phyloP scores from a whole-genome alignment of 2,113 vertebrate species.

The Otus sunia region DNA sequence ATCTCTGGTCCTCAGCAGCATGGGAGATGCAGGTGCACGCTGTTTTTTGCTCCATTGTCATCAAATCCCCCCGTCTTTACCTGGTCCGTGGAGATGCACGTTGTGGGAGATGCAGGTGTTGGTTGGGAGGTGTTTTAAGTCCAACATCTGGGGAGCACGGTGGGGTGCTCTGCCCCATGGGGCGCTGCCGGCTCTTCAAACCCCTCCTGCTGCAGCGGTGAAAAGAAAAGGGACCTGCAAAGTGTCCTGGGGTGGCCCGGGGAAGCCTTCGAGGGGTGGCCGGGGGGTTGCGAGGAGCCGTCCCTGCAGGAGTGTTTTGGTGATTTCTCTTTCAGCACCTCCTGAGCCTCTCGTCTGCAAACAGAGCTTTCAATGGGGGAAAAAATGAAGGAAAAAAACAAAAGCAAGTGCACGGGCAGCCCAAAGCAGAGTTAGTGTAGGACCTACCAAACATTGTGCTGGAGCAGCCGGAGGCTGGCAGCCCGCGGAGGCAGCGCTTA shows the following conservation, averaged over 20 bases:
- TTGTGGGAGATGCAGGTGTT: not conserved
- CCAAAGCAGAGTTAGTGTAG: not conserved
- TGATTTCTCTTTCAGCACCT: not conserved
- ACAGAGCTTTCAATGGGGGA: not conserved
- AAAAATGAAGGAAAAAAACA: not conserved
- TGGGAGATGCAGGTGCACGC: not conserved
- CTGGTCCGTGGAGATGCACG: not conserved
- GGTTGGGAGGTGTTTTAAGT: not conserved
- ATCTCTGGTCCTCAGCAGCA: not conserved
- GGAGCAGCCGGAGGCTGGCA: not conserved
- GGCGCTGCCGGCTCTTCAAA: not conserved
- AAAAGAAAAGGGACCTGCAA: not conserved
- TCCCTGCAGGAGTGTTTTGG: rapidly evolving
- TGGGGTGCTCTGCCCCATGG: not conserved
- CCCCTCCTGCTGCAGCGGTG: not conserved
- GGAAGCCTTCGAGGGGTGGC: too few relatives aligned
- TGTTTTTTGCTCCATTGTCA: not conserved
- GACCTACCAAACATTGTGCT: not conserved
- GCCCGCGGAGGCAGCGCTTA: rapidly evolving
- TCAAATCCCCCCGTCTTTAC: rapidly evolving
- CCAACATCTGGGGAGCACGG: not conserved
- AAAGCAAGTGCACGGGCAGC: not conserved
- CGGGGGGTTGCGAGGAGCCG: not conserved
- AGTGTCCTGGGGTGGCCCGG: not conserved
- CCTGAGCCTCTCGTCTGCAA: not conserved